Percentiles rank a stretch among this genome's conserved stretches.
Conservation (phyloP, 2,797 vertebrate genomes). For the Hemibagrus guttatus region DNA sequence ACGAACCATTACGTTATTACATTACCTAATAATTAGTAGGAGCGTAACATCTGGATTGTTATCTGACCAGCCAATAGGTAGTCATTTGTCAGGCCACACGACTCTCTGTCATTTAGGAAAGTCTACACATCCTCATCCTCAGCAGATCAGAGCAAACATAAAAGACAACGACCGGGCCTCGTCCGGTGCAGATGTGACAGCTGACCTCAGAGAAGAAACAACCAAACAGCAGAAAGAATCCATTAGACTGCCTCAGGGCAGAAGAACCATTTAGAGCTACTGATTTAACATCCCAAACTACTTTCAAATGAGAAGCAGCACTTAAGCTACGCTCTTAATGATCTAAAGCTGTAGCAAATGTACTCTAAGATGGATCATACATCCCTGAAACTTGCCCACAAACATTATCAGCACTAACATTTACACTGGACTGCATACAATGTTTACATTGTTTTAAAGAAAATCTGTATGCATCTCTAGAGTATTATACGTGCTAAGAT, state of each 20-base stretch:
- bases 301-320: not conserved
- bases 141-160: not conserved
- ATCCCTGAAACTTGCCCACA: not conserved
- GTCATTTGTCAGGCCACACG: not conserved
- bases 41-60: not conserved
- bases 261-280: constrained; percentile 12
- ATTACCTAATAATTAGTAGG: not conserved
- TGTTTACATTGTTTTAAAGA: too few relatives aligned
- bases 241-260: constrained; percentile 4
- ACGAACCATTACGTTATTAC: not conserved
- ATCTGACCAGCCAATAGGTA: not conserved
- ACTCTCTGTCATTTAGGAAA: not conserved
- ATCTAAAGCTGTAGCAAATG: not conserved
- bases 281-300: constrained; percentile 2
- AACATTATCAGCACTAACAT: too few relatives aligned
- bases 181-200: constrained; percentile 32
- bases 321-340: too few relatives aligned
- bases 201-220: constrained; percentile 39
- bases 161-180: constrained; percentile 7
- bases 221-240: not conserved
- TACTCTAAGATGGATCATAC: not conserved
- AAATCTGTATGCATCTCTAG: too few relatives aligned
- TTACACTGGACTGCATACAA: too few relatives aligned
- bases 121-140: not conserved
- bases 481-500: too few relatives aligned